phyloP scores from a whole-genome alignment of 2,113 vertebrate species.

The Typhlomys cinereus region DNA sequence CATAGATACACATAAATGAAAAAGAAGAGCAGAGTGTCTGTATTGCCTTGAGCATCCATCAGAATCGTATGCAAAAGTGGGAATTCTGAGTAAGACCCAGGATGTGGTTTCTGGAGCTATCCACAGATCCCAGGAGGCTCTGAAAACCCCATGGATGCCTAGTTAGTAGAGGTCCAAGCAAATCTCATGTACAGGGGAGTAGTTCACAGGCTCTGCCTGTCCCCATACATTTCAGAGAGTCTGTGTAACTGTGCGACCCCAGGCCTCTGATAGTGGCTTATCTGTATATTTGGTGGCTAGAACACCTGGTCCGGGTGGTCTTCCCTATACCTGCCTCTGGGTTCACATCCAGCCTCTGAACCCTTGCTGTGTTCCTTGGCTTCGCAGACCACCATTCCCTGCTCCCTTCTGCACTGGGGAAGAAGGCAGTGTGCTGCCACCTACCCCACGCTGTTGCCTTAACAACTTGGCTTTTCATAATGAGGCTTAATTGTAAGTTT shows the following conservation, averaged over 20 bases:
- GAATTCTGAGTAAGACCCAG: neutral
- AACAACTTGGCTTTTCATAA: slow-evolving; percentile 46
- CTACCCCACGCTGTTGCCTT: neutral
- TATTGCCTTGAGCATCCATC: neutral
- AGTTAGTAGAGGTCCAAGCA: neutral
- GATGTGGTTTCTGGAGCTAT: neutral
- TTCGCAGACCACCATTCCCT: neutral
- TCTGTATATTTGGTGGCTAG: neutral
- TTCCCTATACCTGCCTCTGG: neutral
- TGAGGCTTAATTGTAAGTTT: slow-evolving; percentile 71
- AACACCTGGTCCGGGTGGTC: neutral
- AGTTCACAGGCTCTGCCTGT: neutral
- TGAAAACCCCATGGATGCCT: neutral
- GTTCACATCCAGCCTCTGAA: neutral
- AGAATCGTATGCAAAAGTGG: neutral
- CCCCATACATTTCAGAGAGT: neutral
- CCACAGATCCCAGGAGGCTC: neutral
- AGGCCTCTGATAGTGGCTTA: neutral
- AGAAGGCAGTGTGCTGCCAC: neutral
- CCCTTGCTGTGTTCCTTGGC: neutral
- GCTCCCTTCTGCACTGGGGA: neutral
- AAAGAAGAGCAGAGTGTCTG: neutral
- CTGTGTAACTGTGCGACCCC: rapidly evolving
- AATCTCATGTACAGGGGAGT: neutral
- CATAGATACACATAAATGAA: too few species aligned